A percentile compares a stretch with the other conserved stretches of the same genome.
Evolutionary conservation across 2,797 vertebrate species (phyloP).

Genomic region (Anniella stebbinsi): DNA sequence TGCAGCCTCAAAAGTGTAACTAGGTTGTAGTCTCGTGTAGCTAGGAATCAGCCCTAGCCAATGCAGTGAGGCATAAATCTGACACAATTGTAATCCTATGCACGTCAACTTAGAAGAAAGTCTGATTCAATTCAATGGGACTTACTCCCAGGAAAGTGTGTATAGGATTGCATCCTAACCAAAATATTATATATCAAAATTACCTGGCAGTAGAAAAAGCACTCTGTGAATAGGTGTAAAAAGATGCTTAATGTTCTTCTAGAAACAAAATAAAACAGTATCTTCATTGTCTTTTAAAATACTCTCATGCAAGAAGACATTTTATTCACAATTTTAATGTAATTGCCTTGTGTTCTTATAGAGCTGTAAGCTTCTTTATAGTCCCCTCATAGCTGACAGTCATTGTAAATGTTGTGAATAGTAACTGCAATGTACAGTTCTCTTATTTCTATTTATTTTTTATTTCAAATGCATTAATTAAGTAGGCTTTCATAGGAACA

Average conservation of each 20-base stretch:
- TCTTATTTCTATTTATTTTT: constrained; percentile 45
- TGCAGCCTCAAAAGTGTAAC: too few species aligned
- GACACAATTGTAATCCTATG: not conserved
- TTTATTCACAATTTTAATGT: constrained; percentile 24
- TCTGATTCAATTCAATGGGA: not conserved
- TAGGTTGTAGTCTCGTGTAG: too few species aligned
- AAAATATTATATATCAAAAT: not conserved
- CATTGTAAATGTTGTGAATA: constrained; percentile 29
- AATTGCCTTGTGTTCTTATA: not conserved
- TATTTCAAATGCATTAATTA: constrained; percentile 35
- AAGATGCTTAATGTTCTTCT: not conserved
- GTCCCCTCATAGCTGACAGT: constrained; percentile 3
- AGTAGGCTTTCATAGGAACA: constrained; percentile 16
- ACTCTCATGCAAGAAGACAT: not conserved
- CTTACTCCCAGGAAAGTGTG: not conserved
- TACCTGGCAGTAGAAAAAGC: not conserved
- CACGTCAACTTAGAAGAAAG: not conserved
- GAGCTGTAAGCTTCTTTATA: constrained; percentile 5
- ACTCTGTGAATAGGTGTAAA: not conserved
- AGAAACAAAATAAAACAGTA: not conserved
- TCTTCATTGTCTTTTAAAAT: constrained; percentile 8
- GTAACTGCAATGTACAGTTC: constrained; percentile 38
- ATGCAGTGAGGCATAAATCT: too few species aligned
- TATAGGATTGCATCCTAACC: not conserved
- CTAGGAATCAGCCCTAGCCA: too few species aligned